These are phyloP conservation scores for Parasteatoda tepidariorum DNA, from an alignment of 1,140 invertebrate genomes.

Conservation along the genomic window DNA sequence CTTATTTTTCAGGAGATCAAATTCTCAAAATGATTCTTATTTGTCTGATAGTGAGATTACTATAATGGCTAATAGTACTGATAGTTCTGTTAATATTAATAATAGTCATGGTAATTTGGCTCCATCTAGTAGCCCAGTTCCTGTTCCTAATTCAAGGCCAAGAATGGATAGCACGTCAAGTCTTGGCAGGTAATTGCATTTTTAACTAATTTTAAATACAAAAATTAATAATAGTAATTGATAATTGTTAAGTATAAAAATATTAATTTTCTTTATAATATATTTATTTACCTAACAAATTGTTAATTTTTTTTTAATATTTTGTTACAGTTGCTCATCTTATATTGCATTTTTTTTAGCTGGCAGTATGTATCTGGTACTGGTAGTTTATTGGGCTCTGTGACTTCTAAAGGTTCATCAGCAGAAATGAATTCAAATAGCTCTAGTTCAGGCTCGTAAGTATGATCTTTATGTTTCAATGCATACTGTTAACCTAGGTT, in stretches of 20 bases:
- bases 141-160: constrained; percentile 47
- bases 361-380: constrained; percentile 79
- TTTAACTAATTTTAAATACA: not conserved
- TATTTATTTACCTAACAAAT: no score
- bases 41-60: not conserved
- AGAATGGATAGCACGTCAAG: constrained; percentile 49
- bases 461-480: not conserved
- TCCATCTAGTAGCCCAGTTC: constrained; percentile 47
- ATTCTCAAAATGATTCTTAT: constrained; percentile 3
- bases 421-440: constrained; percentile 31
- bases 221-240: no score
- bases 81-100: constrained; percentile 27
- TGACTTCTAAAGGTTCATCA: constrained; percentile 68
- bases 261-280: not conserved
- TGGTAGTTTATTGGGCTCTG: constrained; percentile 75
- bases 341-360: no score
- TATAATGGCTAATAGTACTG: not conserved
- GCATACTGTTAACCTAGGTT: not conserved
- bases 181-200: constrained; percentile 47
- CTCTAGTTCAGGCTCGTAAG: constrained; percentile 35
- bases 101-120: not conserved
- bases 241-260: no score
- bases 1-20: constrained; percentile 17
- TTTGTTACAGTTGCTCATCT: no score
- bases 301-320: no score